phyloP scores from a whole-genome alignment of 2,113 vertebrate genomes.

The Haemorhous mexicanus region DNA sequence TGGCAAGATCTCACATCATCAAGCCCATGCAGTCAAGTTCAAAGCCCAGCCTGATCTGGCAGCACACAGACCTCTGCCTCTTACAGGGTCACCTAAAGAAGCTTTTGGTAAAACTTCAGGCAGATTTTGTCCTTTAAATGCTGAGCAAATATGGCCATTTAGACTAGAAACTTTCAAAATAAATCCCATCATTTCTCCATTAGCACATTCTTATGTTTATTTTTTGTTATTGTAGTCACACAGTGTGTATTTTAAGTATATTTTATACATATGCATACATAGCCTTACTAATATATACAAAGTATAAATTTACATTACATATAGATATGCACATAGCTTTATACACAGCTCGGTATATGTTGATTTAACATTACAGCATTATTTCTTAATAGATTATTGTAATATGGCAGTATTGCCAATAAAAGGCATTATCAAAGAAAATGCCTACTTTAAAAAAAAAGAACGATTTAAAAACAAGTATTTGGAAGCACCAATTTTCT shows the following conservation, averaged over 20 bases:
- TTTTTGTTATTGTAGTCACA: neutral
- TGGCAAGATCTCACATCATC: neutral
- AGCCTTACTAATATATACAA: neutral
- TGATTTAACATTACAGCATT: neutral
- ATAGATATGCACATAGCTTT: neutral
- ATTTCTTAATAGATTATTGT: neutral
- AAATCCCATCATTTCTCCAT: neutral
- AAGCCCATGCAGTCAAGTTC: accelerated
- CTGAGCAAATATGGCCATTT: neutral
- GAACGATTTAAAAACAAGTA: neutral
- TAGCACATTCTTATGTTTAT: neutral
- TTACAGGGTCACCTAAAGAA: neutral
- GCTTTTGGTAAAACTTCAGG: neutral
- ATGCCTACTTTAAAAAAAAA: neutral
- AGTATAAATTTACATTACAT: neutral
- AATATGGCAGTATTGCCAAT: neutral
- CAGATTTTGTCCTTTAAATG: neutral
- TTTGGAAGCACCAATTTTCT: neutral
- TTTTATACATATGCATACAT: neutral
- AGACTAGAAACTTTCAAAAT: neutral
- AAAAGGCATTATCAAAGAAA: neutral
- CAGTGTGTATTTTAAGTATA: neutral
- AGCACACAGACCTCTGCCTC: neutral
- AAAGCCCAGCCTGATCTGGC: neutral
- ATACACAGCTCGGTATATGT: neutral